phyloP scores from a whole-genome alignment of 2,113 vertebrate genomes.

The Ploceus nigricollis region DNA sequence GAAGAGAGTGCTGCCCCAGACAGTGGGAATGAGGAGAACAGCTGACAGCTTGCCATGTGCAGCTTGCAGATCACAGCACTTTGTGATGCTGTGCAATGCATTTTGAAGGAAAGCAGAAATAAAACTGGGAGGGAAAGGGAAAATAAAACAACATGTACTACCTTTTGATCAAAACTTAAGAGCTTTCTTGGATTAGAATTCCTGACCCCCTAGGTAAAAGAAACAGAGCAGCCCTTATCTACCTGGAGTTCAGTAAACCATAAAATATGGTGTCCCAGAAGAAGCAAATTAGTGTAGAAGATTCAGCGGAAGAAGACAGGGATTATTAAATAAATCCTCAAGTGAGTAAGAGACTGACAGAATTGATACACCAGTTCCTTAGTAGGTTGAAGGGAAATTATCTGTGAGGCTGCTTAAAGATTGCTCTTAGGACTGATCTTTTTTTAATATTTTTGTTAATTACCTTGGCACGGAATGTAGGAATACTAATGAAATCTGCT shows the following conservation, averaged over 20 bases:
- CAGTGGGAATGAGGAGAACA: constrained; percentile 1
- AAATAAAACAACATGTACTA: neutral
- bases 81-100: neutral
- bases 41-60: constrained; percentile 6
- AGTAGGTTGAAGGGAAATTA: neutral
- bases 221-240: neutral
- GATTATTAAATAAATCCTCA: constrained; percentile 2
- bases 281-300: neutral
- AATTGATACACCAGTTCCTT: neutral
- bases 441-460: constrained; percentile 36
- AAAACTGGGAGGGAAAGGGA: neutral
- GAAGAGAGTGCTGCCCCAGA: neutral
- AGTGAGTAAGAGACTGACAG: neutral
- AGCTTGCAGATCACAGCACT: neutral
- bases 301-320: neutral
- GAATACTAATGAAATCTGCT: constrained; percentile 12
- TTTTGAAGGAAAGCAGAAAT: constrained; percentile 24
- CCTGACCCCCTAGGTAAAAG: neutral
- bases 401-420: neutral
- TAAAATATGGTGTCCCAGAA: neutral
- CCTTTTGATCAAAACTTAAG: neutral
- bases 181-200: neutral
- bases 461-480: neutral
- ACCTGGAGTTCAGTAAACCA: neutral
- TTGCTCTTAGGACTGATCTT: constrained; percentile 3